These are phyloP conservation scores for Drosophila acutilabella DNA, from an alignment of 2,888 invertebrate genomes.

Conservation along the genomic window DNA sequence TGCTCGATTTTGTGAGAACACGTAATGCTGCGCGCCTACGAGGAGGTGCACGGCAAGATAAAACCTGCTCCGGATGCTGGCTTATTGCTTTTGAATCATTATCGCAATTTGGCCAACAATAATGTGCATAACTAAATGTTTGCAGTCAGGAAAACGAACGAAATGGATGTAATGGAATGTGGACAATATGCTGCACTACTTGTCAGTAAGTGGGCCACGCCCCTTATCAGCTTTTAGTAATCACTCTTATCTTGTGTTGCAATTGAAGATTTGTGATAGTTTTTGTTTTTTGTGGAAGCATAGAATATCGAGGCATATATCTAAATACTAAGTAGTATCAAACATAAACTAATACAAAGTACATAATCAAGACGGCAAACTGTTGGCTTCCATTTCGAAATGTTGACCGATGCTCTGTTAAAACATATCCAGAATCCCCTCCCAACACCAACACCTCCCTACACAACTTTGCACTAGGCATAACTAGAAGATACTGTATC, in stretches of 20 bases:
- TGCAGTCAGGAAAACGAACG: neutral
- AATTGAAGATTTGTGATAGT: conserved; percentile 66
- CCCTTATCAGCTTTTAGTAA: conserved; percentile 58
- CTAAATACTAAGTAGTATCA: conserved; percentile 32
- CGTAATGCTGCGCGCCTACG: conserved; percentile 67
- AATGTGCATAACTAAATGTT: conserved; percentile 63
- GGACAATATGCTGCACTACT: conserved; percentile 65
- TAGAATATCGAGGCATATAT: conserved; percentile 50
- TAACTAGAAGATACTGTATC: conserved; percentile 27
- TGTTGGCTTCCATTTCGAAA: conserved; percentile 70
- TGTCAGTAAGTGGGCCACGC: conserved; percentile 43
- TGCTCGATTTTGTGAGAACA: conserved; percentile 84
- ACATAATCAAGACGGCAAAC: conserved; percentile 63
- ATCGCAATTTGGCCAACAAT: conserved; percentile 66
- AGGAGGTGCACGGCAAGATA: conserved; percentile 62
- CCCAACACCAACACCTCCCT: neutral
- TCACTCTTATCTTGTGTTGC: conserved; percentile 33
- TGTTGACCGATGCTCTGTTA: conserved; percentile 54
- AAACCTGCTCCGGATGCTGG: conserved; percentile 69
- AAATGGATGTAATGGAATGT: conserved; percentile 26
- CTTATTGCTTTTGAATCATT: conserved; percentile 62
- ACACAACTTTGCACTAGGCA: conserved; percentile 43
- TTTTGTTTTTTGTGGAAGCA: conserved; percentile 28
- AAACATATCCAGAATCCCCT: conserved; percentile 56
- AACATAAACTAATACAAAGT: conserved; percentile 33